phyloP scores from a whole-genome alignment of 2,113 vertebrate genomes.

The Speoplatyrhinus poulsoni region DNA sequence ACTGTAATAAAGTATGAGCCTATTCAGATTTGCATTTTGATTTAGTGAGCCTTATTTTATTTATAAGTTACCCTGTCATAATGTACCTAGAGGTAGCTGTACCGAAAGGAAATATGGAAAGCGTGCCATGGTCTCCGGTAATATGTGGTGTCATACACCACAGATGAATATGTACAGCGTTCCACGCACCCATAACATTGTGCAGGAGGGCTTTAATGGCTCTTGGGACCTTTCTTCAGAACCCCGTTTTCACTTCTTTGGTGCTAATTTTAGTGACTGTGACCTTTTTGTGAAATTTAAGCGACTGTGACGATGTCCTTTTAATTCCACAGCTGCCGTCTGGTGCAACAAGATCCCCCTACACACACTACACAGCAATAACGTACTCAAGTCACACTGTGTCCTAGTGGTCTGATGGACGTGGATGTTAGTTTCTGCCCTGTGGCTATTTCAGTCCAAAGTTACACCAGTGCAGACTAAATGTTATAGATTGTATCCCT shows the following conservation, averaged over 20 bases:
- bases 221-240: slow-evolving; percentile 8
- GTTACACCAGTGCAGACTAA: background rate
- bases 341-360: slow-evolving; percentile 71
- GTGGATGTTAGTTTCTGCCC: slow-evolving; percentile 13
- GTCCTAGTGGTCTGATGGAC: slow-evolving; percentile 55
- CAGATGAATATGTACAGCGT: background rate
- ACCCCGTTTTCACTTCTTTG: slow-evolving; percentile 47
- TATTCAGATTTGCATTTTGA: too few species aligned
- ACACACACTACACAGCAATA: slow-evolving; percentile 39
- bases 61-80: too few species aligned
- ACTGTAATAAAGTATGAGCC: too few species aligned
- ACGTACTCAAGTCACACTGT: slow-evolving; percentile 48
- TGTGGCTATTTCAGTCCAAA: slow-evolving; percentile 46
- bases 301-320: slow-evolving; percentile 30
- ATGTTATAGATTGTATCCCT: slow-evolving; percentile 26
- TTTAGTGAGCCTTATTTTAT: too few species aligned
- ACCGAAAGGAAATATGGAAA: background rate
- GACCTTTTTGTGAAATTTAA: slow-evolving; percentile 77
- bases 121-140: background rate
- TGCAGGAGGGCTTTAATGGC: slow-evolving; percentile 19
- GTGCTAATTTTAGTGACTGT: slow-evolving; percentile 72
- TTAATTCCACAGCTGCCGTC: slow-evolving; percentile 70
- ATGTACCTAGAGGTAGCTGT: too few species aligned
- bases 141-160: background rate
- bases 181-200: slow-evolving; percentile 19